A percentile compares a stretch with the other conserved stretches of the same genome.
These are phyloP conservation scores for Balaeniceps rex DNA, from an alignment of 2,113 vertebrate genomes.

Conservation along the genomic window DNA sequence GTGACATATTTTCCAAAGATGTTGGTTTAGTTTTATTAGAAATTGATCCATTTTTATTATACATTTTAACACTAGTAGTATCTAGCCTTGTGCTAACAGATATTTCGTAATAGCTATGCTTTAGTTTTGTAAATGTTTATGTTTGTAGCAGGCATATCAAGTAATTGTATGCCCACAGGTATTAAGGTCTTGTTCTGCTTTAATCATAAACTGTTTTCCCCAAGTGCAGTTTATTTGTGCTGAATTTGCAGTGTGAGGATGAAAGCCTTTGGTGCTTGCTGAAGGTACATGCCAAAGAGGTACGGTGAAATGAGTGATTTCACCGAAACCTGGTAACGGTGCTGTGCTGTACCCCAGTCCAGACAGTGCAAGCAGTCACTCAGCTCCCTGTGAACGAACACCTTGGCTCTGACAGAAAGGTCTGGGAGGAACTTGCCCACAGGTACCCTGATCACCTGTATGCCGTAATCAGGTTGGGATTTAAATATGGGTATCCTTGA, in stretches of 20 bases:
- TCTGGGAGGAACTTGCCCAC: background rate
- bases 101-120: background rate
- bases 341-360: background rate
- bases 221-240: background rate
- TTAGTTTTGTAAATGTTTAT: background rate
- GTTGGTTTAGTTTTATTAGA: background rate
- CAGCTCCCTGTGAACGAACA: fast-evolving
- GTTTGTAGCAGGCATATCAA: background rate
- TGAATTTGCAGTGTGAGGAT: background rate
- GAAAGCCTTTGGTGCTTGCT: background rate
- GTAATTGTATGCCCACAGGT: background rate
- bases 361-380: background rate
- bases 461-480: background rate
- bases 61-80: background rate
- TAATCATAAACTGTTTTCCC: background rate
- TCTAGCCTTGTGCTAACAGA: background rate
- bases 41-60: background rate
- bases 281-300: background rate
- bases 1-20: background rate
- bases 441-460: background rate
- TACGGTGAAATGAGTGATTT: background rate
- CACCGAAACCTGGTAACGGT: background rate
- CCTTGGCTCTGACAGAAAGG: background rate
- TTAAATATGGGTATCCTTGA: background rate
- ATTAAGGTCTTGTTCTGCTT: background rate